Evolutionary conservation across 2,888 invertebrate genomes (phyloP).

Genomic region (Timema cristinae): DNA sequence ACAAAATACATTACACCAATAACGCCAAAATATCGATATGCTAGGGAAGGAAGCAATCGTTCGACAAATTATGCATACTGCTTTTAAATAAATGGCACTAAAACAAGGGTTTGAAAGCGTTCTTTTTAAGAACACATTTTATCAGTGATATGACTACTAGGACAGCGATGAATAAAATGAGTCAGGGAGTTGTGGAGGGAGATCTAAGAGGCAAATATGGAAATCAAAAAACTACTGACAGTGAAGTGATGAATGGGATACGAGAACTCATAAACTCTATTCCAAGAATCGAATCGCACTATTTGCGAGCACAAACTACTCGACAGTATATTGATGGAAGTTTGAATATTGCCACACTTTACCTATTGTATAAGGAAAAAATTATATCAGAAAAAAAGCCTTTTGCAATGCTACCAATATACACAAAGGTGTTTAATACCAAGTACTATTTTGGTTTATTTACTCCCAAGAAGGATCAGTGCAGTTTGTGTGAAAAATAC

Average conservation of each 20-base stretch:
- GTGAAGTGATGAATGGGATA: constrained; percentile 2
- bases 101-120: too few relatives aligned
- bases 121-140: too few relatives aligned
- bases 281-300: background rate
- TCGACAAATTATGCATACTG: too few relatives aligned
- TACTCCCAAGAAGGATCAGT: background rate
- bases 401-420: too few relatives aligned
- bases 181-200: too few relatives aligned
- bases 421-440: too few relatives aligned
- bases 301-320: constrained; percentile 2
- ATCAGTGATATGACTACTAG: constrained; percentile 3
- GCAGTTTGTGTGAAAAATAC: background rate
- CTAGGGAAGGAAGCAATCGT: background rate
- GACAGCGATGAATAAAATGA: background rate
- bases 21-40: background rate
- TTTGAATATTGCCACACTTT: too few relatives aligned
- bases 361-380: too few relatives aligned
- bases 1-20: constrained; percentile 10
- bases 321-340: too few relatives aligned
- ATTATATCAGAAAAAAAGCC: too few relatives aligned
- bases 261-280: background rate
- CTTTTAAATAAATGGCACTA: too few relatives aligned
- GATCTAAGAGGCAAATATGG: background rate
- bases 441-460: background rate
- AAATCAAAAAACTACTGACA: constrained; percentile 7